Evolutionary conservation across 30 jellyfish, hydroid and myxozoan genomes (phyloP).

Genomic region (Sanderia malayensis): DNA sequence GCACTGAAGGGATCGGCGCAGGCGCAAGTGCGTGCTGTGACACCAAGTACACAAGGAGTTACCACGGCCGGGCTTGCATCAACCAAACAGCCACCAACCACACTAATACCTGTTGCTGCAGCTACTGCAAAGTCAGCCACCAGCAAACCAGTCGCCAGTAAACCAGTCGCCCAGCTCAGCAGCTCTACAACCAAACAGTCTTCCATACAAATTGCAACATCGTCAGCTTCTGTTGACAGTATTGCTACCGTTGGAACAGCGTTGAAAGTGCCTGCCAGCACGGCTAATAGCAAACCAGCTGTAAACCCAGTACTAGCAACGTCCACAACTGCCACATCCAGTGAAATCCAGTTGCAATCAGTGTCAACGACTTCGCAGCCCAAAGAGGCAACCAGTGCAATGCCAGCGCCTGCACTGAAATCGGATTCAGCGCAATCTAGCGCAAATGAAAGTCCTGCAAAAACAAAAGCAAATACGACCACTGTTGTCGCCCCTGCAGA

Average conservation of each 20-base stretch:
- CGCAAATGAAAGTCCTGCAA: too few species aligned
- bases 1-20: constrained; percentile 77
- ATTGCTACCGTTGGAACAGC: not conserved
- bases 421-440: not conserved
- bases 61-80: constrained; percentile 80
- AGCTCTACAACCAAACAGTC: constrained; percentile 12
- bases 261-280: not conserved
- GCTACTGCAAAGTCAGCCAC: too few species aligned
- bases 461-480: too few species aligned
- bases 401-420: not conserved
- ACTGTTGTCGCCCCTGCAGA: too few species aligned
- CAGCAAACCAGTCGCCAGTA: constrained; percentile 37
- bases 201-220: not conserved
- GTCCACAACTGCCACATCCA: not conserved
- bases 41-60: constrained; percentile 63
- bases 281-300: not conserved
- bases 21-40: constrained; percentile 50
- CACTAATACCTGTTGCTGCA: constrained; percentile 48
- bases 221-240: constrained; percentile 3
- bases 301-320: not conserved
- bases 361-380: not conserved
- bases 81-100: constrained; percentile 38
- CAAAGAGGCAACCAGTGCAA: not conserved
- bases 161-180: constrained; percentile 30
- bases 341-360: not conserved